These are phyloP conservation scores for Eunapius fragilis DNA, from an alignment of 37 sponge, comb jelly and placozoan species.

Conservation along the genomic window DNA sequence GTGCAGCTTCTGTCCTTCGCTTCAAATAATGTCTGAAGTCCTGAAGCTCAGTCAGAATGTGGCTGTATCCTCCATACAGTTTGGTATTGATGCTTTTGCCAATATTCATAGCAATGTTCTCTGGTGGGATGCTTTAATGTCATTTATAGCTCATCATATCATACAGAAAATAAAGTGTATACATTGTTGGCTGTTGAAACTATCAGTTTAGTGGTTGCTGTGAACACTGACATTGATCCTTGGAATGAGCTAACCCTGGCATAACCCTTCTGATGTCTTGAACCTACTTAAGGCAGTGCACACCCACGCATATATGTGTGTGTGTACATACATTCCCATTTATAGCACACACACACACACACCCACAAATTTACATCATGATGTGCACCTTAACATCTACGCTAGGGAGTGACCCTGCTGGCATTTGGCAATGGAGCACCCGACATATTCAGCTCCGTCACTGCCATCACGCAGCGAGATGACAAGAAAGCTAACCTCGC, in stretches of 20 bases:
- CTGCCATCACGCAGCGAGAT: constrained; percentile 75
- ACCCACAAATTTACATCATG: too few relatives aligned
- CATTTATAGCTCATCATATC: too few relatives aligned
- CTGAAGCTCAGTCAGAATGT: constrained; percentile 90
- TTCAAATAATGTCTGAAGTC: constrained; percentile 87
- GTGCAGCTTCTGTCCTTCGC: constrained; percentile 90
- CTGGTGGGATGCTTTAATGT: too few relatives aligned
- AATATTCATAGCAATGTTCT: too few relatives aligned
- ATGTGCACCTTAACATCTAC: background rate
- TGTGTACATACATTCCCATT: background rate
- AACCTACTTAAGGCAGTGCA: too few relatives aligned
- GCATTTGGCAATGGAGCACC: constrained; percentile 98
- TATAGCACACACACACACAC: background rate
- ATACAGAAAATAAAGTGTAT: too few relatives aligned
- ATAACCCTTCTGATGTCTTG: too few relatives aligned
- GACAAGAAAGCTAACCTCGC: constrained; percentile 82
- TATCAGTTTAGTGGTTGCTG: too few relatives aligned
- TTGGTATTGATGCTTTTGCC: too few relatives aligned
- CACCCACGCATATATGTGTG: background rate
- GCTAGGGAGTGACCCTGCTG: constrained; percentile 89
- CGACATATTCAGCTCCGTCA: constrained; percentile 94
- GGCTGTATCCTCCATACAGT: constrained; percentile 73
- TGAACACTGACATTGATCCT: too few relatives aligned
- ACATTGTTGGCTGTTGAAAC: too few relatives aligned
- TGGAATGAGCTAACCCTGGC: too few relatives aligned